Base-by-base conservation (phyloP, 2,888 invertebrate genomes). In the Leptinotarsa rubiginosa region DNA sequence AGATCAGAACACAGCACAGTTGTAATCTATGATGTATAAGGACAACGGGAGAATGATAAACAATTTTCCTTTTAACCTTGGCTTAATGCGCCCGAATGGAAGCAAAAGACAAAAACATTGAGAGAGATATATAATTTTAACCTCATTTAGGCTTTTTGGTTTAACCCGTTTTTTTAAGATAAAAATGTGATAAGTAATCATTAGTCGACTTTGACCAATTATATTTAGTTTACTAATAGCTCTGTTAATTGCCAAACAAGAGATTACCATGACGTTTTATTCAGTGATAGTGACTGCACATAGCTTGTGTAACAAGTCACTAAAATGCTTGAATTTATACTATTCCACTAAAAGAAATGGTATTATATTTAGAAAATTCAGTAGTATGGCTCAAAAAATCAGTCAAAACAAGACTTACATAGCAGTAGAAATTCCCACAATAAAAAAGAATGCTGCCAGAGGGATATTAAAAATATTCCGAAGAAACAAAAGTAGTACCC, bases 331-430 rank as follows among this genome's bases (percentile, higher is more conserved):
- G 13, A 77, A 75, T 56, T 68, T 70, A 10, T 66, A 73, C 7
- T 65, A 62, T 59, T 69, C 41, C 16, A 69, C 56, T 50, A 47
- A 56, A 54, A 74, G 70, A 65, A 41, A 56, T 56, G 31, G 47
- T 20, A 12, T 59, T 20, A 54, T 77, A 52, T 50, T 77, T 49
- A 77, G 81, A 77, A 80, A 77, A 70, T 79, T 81, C 62, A 78
- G 73, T 65, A 79, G 66, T 10, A 84, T 84, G 84, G 75, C 83
- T 65, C 81, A 83, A 71, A 83, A 83, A 82, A 77, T 82, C 13
- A 81, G 75, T 64, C 80, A 83, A 76, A 84, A 80, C 69, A 84
- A 83, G 77, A 82, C 79, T 12, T 84, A 84, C 73, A 77, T 83
- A 59, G 81, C 84, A 18, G 82, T 85, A 16, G 81, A 84, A 74